Evolutionary conservation across 2,113 vertebrate genomes (phyloP).

Genomic region (Acinonyx jubatus): DNA sequence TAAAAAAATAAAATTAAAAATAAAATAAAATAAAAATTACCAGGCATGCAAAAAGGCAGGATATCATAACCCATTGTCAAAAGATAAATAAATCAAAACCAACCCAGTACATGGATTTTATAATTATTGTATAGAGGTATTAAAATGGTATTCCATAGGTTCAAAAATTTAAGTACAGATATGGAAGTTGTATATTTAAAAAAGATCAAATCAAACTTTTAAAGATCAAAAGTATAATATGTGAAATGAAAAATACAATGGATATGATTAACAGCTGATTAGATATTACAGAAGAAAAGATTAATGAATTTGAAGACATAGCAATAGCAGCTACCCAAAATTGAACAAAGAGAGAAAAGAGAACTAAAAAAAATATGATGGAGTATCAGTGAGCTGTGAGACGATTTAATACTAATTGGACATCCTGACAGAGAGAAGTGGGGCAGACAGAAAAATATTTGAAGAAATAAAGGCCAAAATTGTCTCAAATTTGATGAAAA

Average conservation of each 20-base stretch:
- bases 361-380: not conserved
- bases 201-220: not conserved
- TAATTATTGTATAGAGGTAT: not conserved
- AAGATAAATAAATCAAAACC: conserved; percentile 6
- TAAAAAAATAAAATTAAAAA: too few species aligned
- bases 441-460: not conserved
- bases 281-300: not conserved
- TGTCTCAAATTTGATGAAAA: not conserved
- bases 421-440: not conserved
- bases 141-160: not conserved
- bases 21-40: not conserved
- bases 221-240: not conserved
- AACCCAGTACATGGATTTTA: not conserved
- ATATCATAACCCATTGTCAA: not conserved
- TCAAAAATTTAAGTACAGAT: not conserved
- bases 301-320: not conserved
- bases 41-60: not conserved
- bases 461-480: not conserved
- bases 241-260: not conserved
- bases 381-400: not conserved
- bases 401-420: not conserved
- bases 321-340: not conserved
- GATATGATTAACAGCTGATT: not conserved
- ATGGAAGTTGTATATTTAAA: not conserved
- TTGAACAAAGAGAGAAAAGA: not conserved